These are phyloP conservation scores for Drosophila pruinosa DNA, from an alignment of 1,140 invertebrate genomes.

Conservation along the genomic window DNA sequence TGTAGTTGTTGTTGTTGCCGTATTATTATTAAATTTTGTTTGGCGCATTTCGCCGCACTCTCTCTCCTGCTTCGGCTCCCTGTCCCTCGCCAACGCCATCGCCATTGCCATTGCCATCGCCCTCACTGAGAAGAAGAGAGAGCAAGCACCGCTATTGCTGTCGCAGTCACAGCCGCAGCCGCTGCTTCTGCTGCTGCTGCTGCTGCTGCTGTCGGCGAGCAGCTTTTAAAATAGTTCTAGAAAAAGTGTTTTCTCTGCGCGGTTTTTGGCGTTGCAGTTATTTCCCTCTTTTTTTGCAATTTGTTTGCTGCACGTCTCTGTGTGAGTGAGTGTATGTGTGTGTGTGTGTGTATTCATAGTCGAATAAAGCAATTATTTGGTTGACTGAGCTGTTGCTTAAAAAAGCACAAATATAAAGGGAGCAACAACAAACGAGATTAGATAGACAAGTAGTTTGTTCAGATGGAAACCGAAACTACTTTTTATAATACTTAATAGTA, in stretches of 20 bases:
- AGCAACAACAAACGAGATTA: conserved; percentile 56
- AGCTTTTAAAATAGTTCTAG: conserved; percentile 74
- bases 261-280: conserved; percentile 35
- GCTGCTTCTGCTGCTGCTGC: neutral
- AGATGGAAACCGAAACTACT: conserved; percentile 55
- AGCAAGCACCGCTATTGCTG: neutral
- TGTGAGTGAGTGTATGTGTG: conserved; percentile 11
- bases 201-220: conserved; percentile 3
- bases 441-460: conserved; percentile 76
- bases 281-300: conserved; percentile 19
- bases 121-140: neutral
- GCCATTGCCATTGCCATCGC: neutral
- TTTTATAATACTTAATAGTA: neutral
- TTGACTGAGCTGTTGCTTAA: conserved; percentile 60
- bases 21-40: conserved; percentile 80
- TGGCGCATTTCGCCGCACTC: conserved; percentile 59
- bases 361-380: conserved; percentile 74
- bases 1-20: conserved; percentile 30
- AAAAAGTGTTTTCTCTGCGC: conserved; percentile 54
- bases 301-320: neutral
- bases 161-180: neutral
- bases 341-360: conserved; percentile 30
- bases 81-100: neutral
- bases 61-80: neutral
- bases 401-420: conserved; percentile 33